Evolutionary conservation across 2,113 vertebrate genomes (phyloP).

Genomic region (Chaenogobius annularis): DNA sequence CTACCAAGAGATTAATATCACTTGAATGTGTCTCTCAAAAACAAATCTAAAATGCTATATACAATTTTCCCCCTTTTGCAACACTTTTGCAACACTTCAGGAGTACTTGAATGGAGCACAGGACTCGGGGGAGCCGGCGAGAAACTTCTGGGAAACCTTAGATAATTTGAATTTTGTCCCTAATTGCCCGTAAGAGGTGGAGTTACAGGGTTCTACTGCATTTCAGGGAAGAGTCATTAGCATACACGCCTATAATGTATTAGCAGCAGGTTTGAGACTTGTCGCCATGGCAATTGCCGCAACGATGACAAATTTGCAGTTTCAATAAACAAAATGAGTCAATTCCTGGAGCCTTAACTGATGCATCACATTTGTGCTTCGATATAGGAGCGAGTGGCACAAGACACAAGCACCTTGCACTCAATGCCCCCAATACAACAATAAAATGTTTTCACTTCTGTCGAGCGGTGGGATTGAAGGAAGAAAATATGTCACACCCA

Average conservation of each 20-base stretch:
- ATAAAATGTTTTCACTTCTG: slow-evolving; percentile 6
- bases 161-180: slow-evolving; percentile 50
- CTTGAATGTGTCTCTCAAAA: background rate
- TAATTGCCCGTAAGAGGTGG: slow-evolving; percentile 39
- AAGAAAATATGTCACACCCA: background rate
- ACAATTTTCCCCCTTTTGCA: background rate
- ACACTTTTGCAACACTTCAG: background rate
- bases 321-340: slow-evolving; percentile 59
- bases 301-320: slow-evolving; percentile 65
- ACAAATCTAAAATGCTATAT: background rate
- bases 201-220: slow-evolving; percentile 36
- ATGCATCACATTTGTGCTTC: slow-evolving; percentile 31
- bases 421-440: slow-evolving; percentile 14
- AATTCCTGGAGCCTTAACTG: slow-evolving; percentile 23
- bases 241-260: slow-evolving; percentile 47
- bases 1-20: background rate
- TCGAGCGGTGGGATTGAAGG: background rate
- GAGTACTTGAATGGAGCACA: background rate
- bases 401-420: slow-evolving; percentile 13
- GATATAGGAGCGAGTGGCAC: slow-evolving; percentile 20
- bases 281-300: slow-evolving; percentile 72
- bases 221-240: slow-evolving; percentile 60
- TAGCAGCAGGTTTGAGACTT: slow-evolving; percentile 58
- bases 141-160: slow-evolving; percentile 33
- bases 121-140: slow-evolving; percentile 16